Base-by-base conservation (phyloP, 2,888 invertebrate species). In the Sphaerophoria taeniata region DNA sequence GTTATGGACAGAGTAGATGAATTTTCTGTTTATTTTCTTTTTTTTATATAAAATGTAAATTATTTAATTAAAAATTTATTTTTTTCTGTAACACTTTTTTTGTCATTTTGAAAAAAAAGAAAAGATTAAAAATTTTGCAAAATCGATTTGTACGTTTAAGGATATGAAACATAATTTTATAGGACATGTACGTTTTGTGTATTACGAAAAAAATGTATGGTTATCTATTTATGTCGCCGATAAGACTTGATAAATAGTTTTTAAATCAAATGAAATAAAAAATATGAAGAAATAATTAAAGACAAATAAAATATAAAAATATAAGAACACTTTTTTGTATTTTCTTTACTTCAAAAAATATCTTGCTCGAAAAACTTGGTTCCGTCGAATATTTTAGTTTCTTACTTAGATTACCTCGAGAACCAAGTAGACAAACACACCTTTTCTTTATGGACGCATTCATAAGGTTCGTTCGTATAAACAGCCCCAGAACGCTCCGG, bases 1-100 rank as follows among this genome's bases (percentile, higher is more conserved):
- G 89, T 88, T 89, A 89, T 89, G 88, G 88, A 87, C 89, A 88
- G 78, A 71, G 63, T 16, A 49, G 49, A 49, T 3, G 47, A 74
- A 86, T 90, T 89, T 88, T 88, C 65, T 77, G 63, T 51, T 69
- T 80, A 55, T 69, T 80, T 55, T 56, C 34, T 12, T 49, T 72
- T 67, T 65, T 39, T 60, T 60, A 63, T 63, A 49, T 36, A n/a
- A 78, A 83, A 71, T 83, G 83, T 83, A 83, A 83, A 83, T 83
- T 81, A 85, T 85, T 81, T 80, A 76, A 73, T 73, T 11, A 43
- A 69, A 53, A 67, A 12, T 69, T 76, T 9, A 39, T 79, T 47
- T 31, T 72, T 60, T 78, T 74, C 56, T 67, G 31, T 55, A 58
- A 51, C 34, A 51, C 11, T 53, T 39, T 24, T 39, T 67, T 31